A percentile compares a stretch with the other conserved stretches of the same genome.
Evolutionary conservation across 2,888 invertebrate genomes (phyloP).

Genomic region (Hydriomena furcata): DNA sequence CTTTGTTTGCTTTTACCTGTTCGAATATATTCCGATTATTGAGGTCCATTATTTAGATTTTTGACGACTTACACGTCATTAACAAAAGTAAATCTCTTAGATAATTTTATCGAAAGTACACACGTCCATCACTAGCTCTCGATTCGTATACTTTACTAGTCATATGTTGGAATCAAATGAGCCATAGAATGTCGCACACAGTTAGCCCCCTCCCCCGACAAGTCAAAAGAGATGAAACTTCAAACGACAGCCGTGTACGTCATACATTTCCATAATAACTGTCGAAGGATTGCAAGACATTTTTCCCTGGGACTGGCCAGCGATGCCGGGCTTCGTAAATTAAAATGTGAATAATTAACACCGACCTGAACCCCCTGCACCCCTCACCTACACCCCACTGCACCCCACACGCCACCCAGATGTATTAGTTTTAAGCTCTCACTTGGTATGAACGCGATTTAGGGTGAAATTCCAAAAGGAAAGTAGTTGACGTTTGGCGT

Average conservation of each 20-base stretch:
- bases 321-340: conserved; percentile 72
- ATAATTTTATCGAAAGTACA: conserved; percentile 2
- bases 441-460: conserved; percentile 71
- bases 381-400: conserved; percentile 40
- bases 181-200: conserved; percentile 19
- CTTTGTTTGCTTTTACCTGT: conserved; percentile 10
- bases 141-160: conserved; percentile 6
- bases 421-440: conserved; percentile 81
- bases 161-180: conserved; percentile 24
- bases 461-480: conserved; percentile 59
- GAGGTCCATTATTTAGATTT: too few species aligned
- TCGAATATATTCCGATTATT: background rate
- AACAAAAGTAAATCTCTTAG: too few species aligned
- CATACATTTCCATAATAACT: conserved; percentile 49
- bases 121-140: conserved; percentile 10
- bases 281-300: conserved; percentile 78
- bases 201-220: conserved; percentile 8
- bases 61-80: too few species aligned
- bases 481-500: conserved; percentile 65
- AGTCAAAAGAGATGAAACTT: conserved; percentile 40
- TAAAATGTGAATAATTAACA: conserved; percentile 83
- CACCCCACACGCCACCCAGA: conserved; percentile 65
- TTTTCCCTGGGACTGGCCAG: conserved; percentile 69
- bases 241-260: conserved; percentile 26
- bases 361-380: conserved; percentile 50